Percentiles rank a stretch among this genome's conserved stretches.
These are phyloP conservation scores for Connochaetes taurinus DNA, from an alignment of 2,113 vertebrate species.

Conservation along the genomic window DNA sequence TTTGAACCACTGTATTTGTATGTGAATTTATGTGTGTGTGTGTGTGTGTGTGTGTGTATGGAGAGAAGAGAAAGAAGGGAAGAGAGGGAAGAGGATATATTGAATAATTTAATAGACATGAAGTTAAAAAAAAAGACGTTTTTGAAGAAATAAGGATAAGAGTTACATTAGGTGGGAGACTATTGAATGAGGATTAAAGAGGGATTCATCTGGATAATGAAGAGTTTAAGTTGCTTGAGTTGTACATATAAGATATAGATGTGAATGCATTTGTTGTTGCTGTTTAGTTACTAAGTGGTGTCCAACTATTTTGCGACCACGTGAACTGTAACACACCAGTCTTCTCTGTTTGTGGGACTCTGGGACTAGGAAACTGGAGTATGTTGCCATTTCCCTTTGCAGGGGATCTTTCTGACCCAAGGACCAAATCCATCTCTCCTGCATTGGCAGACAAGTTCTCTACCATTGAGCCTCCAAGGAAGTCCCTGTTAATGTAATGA, in stretches of 20 bases:
- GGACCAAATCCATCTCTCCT: not conserved
- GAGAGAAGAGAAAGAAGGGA: not conserved
- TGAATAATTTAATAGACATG: not conserved
- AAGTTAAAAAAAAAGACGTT: not conserved
- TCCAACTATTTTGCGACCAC: accelerated
- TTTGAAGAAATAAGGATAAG: not conserved
- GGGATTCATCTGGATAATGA: not conserved
- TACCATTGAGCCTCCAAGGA: not conserved
- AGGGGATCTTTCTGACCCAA: not conserved
- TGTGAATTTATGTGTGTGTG: not conserved
- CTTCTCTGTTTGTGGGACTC: not conserved
- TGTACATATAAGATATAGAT: not conserved
- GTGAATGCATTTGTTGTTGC: not conserved
- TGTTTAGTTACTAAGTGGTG: not conserved
- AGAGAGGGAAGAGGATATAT: not conserved
- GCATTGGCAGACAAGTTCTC: not conserved
- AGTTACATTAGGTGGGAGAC: not conserved
- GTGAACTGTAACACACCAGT: not conserved
- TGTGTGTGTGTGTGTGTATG: too few species aligned
- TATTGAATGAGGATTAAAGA: not conserved
- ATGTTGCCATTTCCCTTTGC: not conserved
- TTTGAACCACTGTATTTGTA: not conserved
- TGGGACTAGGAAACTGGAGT: not conserved
- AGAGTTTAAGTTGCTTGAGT: not conserved
- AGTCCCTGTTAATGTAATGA: not conserved